Conservation (phyloP, 2,797 vertebrate genomes). For the Argya squamiceps region DNA sequence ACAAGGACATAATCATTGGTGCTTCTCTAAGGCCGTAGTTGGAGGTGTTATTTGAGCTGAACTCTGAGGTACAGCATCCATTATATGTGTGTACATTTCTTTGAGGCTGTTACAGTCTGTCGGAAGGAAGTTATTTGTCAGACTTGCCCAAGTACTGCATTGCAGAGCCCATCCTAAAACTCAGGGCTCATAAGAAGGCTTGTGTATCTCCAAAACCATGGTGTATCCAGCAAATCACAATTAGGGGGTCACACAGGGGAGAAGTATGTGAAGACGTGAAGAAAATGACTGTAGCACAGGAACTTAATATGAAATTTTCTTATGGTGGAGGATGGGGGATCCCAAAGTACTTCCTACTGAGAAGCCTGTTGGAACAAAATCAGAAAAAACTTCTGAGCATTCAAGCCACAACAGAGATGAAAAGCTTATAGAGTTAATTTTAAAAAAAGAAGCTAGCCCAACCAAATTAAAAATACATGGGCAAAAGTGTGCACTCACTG, state of each 20-base stretch:
- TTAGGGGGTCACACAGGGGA: background rate
- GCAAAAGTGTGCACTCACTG: background rate
- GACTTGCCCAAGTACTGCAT: background rate
- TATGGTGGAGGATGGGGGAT: background rate
- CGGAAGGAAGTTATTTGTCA: background rate
- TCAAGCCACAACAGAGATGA: background rate
- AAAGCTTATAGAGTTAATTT: background rate
- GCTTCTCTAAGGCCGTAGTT: background rate
- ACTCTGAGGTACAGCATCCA: fast-evolving
- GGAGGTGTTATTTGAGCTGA: background rate
- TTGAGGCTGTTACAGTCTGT: background rate
- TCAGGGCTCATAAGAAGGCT: fast-evolving
- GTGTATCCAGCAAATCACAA: background rate
- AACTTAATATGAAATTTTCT: background rate
- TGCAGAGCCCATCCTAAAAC: background rate
- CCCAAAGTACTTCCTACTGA: background rate
- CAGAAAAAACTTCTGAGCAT: background rate
- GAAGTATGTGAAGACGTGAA: background rate
- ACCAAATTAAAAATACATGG: background rate
- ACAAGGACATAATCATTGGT: fast-evolving
- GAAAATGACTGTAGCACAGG: background rate
- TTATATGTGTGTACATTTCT: fast-evolving
- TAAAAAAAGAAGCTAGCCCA: background rate
- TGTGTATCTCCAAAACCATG: fast-evolving
- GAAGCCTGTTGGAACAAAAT: background rate